Conservation (phyloP, 2,888 invertebrate species). For the Thereva unica region DNA sequence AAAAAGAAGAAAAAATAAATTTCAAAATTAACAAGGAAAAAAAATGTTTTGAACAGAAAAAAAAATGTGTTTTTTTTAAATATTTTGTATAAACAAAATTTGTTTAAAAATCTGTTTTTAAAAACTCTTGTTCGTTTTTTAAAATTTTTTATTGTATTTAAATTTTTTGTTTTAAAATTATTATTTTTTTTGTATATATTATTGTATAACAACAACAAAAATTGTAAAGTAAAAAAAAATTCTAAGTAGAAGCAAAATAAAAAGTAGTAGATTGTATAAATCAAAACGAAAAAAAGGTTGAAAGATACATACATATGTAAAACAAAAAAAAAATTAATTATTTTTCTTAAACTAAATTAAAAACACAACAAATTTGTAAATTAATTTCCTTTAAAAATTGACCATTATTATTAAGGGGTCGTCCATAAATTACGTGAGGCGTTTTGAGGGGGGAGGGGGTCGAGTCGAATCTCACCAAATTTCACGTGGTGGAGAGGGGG, state of each 20-base stretch:
- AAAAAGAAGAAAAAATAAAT: conserved; percentile 4
- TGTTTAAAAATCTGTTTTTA: conserved; percentile 1
- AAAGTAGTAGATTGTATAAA: not conserved
- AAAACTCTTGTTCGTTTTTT: conserved; percentile 4
- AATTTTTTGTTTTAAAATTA: conserved; percentile 3
- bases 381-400: conserved; percentile 13
- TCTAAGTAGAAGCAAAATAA: too few relatives aligned
- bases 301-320: not conserved
- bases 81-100: conserved; percentile 8
- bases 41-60: conserved; percentile 15
- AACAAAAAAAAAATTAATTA: not conserved
- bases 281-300: not conserved
- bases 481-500: too few relatives aligned
- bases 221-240: not conserved
- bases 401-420: too few relatives aligned
- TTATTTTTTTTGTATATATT: conserved; percentile 19
- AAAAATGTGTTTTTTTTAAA: conserved; percentile 6
- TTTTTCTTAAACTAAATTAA: not conserved
- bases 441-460: too few relatives aligned
- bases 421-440: too few relatives aligned
- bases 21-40: conserved; percentile 25
- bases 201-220: not conserved
- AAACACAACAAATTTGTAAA: conserved; percentile 15
- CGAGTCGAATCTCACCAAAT: too few relatives aligned
- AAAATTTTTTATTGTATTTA: conserved; percentile 19